A percentile compares a stretch with the other conserved stretches of the same genome.
Conservation (phyloP, 2,888 invertebrate species). For the Scaptomyza reducta region DNA sequence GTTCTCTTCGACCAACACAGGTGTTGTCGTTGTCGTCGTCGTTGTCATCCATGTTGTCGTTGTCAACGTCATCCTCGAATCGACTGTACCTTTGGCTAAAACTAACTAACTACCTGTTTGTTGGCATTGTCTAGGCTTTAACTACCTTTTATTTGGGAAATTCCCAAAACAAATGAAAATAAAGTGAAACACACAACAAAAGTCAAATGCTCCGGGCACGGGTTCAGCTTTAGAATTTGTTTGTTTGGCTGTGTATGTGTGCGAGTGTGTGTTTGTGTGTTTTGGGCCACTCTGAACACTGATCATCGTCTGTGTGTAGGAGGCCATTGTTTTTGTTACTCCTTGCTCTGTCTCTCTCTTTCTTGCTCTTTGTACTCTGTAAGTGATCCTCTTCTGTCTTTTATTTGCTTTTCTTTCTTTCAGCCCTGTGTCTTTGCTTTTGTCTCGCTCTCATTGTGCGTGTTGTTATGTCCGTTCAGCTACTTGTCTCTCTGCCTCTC, state of each 20-base stretch:
- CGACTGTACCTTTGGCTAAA: constrained; percentile 57
- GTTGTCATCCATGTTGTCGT: constrained; percentile 41
- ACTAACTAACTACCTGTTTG: constrained; percentile 52
- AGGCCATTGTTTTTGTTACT: constrained; percentile 62
- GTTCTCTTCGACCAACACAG: constrained; percentile 29
- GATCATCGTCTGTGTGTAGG: constrained; percentile 63
- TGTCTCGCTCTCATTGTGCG: constrained; percentile 71
- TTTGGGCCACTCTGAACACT: constrained; percentile 43
- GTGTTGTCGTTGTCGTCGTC: constrained; percentile 38
- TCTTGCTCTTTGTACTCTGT: constrained; percentile 22
- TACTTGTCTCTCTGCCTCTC: constrained; percentile 45
- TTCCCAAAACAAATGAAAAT: constrained; percentile 79
- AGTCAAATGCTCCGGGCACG: constrained; percentile 71
- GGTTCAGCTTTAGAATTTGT: constrained; percentile 31
- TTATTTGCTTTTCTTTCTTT: constrained; percentile 52
- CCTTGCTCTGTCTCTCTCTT: constrained; percentile 4
- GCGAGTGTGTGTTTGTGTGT: constrained; percentile 1
- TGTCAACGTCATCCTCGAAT: constrained; percentile 44
- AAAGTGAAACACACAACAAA: constrained; percentile 76
- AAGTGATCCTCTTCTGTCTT: constrained; percentile 52
- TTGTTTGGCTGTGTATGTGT: background rate
- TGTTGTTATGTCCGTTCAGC: constrained; percentile 53
- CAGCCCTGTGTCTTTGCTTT: constrained; percentile 46
- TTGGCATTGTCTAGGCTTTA: constrained; percentile 66
- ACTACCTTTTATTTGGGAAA: constrained; percentile 75